phyloP scores from a whole-genome alignment of 2,797 vertebrate genomes.

The Pseudotriccus pelzelni region DNA sequence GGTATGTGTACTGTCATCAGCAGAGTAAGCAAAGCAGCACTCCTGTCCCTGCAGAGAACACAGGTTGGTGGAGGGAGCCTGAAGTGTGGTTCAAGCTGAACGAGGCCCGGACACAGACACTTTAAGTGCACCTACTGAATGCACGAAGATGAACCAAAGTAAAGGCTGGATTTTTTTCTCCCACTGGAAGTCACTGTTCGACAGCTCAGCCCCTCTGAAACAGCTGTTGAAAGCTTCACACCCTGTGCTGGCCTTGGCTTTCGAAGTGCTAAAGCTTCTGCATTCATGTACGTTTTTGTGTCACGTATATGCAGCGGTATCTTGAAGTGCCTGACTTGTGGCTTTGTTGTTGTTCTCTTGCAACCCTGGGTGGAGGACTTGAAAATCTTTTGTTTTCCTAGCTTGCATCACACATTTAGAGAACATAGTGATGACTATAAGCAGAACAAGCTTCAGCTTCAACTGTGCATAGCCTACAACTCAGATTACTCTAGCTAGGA shows the following conservation, averaged over 20 bases:
- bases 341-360: slow-evolving; percentile 18
- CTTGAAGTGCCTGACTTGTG: neutral
- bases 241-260: neutral
- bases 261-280: neutral
- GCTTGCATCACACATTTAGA: neutral
- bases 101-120: neutral
- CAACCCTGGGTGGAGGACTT: neutral
- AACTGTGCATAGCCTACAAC: neutral
- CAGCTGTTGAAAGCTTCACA: neutral
- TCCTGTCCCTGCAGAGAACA: neutral
- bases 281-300: fast-evolving
- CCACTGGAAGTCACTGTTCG: neutral
- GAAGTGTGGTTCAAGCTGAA: neutral
- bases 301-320: neutral
- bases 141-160: neutral
- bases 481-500: neutral
- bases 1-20: neutral
- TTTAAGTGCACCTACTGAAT: neutral
- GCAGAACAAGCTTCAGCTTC: neutral
- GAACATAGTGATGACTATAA: neutral
- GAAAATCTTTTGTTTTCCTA: slow-evolving; percentile 6
- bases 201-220: neutral
- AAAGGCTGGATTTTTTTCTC: neutral
- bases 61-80: neutral
- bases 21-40: neutral